Conservation (phyloP, 2,113 vertebrate species). For the Callopanchax toddi region DNA sequence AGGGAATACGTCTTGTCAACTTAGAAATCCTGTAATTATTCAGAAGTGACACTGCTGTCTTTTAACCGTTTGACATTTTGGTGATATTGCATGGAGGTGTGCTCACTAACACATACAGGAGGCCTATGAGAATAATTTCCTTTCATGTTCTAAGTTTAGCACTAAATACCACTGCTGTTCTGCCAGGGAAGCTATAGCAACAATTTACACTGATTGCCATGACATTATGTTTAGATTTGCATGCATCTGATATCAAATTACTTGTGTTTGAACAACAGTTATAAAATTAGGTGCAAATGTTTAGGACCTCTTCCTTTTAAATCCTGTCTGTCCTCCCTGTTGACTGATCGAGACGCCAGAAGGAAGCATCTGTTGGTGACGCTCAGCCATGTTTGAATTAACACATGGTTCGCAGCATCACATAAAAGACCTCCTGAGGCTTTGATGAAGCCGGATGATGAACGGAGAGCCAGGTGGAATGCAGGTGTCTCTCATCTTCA, state of each 20-base stretch:
- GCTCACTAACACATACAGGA: no score
- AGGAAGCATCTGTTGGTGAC: constrained; percentile 30
- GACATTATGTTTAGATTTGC: neutral
- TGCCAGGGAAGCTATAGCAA: neutral
- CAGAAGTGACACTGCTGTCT: neutral
- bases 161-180: neutral
- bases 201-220: neutral
- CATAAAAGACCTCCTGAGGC: constrained; percentile 39
- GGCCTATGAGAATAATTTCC: neutral
- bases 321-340: neutral
- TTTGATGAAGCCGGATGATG: constrained; percentile 58
- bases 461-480: constrained; percentile 41
- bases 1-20: neutral
- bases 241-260: neutral
- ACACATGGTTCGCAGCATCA: neutral
- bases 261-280: neutral
- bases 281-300: neutral
- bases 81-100: neutral
- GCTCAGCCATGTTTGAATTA: constrained; percentile 33
- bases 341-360: constrained; percentile 9
- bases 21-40: neutral
- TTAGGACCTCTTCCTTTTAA: neutral
- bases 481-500: constrained; percentile 54
- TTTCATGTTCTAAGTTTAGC: neutral
- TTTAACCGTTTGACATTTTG: neutral